Evolutionary conservation across 2,888 invertebrate genomes (phyloP), one percentile per base, ranked within the genome.

Genomic region (Lithophane ornitopus): DNA sequence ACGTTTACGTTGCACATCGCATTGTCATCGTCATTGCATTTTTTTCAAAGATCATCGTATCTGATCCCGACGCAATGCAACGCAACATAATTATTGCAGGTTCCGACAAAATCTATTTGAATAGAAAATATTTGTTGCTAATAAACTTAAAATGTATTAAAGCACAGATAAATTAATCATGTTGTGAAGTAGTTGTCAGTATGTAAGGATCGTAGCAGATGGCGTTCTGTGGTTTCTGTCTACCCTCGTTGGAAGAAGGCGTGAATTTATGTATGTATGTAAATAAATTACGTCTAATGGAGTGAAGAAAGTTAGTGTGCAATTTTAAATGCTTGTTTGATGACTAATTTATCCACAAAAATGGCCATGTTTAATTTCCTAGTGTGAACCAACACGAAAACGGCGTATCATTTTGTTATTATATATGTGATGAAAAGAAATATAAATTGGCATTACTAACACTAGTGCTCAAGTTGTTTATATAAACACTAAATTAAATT

Each of bases 301-400:
- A 16, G 2, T 58, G 46, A 39, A 49, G 7, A 46, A 28, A 58
- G 39, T 28, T 0, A 34, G 16, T 34, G n/a, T 46, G 34, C 1
- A 58, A 70, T 46, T 46, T 28, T 19, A 7, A 46, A n/a, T 3
- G 59, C 44, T 44, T 19, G 56, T 22, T 46, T 46, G 8, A 46
- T 26, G 8, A 16, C 34, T 39, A 58, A 46, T 73, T 71, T 46
- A 73, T 71, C 39, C 8, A 46, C 14, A 39, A 39, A 73, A 16
- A n/a, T n/a, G 8, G 16, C 39, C 16, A 22, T 72, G 8, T 73
- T 16, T 46, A 16, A 56, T 56, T 41, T 22, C 8, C 8, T 54
- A 39, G 41, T 46, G 19, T 8, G 16, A 41, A 41, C 8, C 9
- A 22, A 28, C 49, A 9, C 34, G 46, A 66, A 26, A 16, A 9